A percentile compares a stretch with the other conserved stretches of the same genome.
Evolutionary conservation across 1,140 invertebrate species (phyloP).

Genomic region (Littorina saxatilis): DNA sequence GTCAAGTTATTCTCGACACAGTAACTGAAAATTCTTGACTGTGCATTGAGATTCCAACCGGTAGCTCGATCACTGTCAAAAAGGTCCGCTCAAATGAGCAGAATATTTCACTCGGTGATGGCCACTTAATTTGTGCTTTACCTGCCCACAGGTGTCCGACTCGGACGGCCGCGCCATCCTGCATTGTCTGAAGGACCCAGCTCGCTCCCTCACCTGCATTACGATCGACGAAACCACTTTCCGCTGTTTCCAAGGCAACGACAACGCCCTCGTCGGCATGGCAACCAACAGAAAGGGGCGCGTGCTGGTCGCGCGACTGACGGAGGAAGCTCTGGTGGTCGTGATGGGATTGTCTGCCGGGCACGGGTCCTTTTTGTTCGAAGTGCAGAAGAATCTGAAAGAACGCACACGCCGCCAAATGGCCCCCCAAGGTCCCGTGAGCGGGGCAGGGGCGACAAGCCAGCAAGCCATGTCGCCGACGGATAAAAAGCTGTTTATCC

Average conservation of each 20-base stretch:
- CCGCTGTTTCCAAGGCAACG: slow-evolving; percentile 42
- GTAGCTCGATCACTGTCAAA: no score
- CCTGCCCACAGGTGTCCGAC: slow-evolving; percentile 5
- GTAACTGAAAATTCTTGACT: no score
- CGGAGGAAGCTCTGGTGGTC: slow-evolving; percentile 30
- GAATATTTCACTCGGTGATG: no score
- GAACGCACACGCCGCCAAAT: not conserved
- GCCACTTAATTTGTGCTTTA: no score
- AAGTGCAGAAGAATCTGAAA: slow-evolving; percentile 39
- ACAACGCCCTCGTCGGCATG: slow-evolving; percentile 30
- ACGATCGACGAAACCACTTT: slow-evolving; percentile 34
- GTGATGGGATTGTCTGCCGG: slow-evolving; percentile 29
- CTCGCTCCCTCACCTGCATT: slow-evolving; percentile 29
- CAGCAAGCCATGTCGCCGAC: not conserved
- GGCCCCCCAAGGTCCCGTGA: not conserved
- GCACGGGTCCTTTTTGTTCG: slow-evolving; percentile 43
- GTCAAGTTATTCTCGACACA: no score
- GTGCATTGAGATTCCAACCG: no score
- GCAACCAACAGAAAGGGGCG: not conserved
- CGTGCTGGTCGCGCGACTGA: slow-evolving; percentile 30
- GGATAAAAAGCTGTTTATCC: not conserved
- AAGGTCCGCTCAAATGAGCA: no score
- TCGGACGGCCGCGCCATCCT: slow-evolving; percentile 37
- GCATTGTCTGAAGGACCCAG: slow-evolving; percentile 19
- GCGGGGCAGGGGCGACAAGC: not conserved